Conservation (phyloP, 1,140 invertebrate species). For the Pararge aegeria region DNA sequence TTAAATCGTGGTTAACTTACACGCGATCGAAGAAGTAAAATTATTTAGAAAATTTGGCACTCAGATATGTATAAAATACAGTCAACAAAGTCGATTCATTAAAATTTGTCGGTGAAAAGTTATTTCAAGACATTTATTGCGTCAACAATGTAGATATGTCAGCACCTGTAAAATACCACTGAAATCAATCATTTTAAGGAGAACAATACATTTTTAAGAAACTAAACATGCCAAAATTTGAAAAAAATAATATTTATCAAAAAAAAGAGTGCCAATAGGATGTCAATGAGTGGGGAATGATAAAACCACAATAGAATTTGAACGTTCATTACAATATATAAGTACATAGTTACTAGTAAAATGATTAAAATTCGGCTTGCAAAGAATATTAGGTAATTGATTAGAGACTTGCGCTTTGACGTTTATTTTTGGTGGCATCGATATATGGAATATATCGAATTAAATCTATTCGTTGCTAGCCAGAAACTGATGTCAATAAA, state of each 20-base stretch:
- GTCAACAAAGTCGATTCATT: too few relatives aligned
- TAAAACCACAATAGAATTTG: slow-evolving; percentile 32
- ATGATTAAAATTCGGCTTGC: slow-evolving; percentile 16
- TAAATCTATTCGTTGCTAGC: slow-evolving; percentile 7
- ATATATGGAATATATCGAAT: neutral
- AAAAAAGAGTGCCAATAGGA: slow-evolving; percentile 39
- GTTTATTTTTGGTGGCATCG: too few relatives aligned
- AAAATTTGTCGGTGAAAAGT: neutral
- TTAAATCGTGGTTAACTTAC: too few relatives aligned
- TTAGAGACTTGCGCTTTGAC: too few relatives aligned
- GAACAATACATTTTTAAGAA: neutral
- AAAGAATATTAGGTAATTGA: neutral
- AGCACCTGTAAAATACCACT: neutral
- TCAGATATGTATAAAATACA: too few relatives aligned
- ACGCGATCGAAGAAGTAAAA: too few relatives aligned
- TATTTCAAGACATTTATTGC: neutral
- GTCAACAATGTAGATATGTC: neutral
- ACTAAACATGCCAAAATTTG: slow-evolving; percentile 28
- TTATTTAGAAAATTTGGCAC: too few relatives aligned
- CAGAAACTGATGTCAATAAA: slow-evolving; percentile 15
- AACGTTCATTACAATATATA: slow-evolving; percentile 15
- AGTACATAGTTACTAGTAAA: slow-evolving; percentile 1
- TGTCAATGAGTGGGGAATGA: slow-evolving; percentile 35
- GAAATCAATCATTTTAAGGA: slow-evolving; percentile 1
- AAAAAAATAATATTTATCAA: slow-evolving; percentile 14